Conservation (phyloP, 1,140 invertebrate species). For the Neodiprion fabricii region DNA sequence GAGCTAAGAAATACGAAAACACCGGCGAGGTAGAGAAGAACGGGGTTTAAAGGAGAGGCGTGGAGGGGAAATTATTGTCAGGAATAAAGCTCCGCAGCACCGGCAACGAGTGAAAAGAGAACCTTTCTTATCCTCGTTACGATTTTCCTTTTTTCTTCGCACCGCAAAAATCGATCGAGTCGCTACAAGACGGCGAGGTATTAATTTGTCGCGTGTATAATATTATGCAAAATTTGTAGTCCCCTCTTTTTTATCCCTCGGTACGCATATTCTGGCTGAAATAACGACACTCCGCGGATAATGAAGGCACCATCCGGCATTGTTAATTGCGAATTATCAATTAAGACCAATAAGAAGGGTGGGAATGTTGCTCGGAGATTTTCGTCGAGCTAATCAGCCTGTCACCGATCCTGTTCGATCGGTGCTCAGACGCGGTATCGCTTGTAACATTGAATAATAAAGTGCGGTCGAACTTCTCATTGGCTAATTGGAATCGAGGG, state of each 20-base stretch:
- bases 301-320: neutral
- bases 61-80: too few relatives aligned
- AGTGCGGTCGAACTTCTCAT: neutral
- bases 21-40: constrained; percentile 9
- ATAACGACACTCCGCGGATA: too few relatives aligned
- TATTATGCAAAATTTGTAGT: too few relatives aligned
- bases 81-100: too few relatives aligned
- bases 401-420: neutral
- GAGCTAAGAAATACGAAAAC: neutral
- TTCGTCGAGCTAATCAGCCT: neutral
- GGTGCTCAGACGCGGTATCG: neutral
- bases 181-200: too few relatives aligned
- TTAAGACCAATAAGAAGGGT: neutral
- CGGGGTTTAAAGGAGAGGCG: neutral
- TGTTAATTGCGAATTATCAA: constrained; percentile 3
- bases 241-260: too few relatives aligned
- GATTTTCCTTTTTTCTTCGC: too few relatives aligned
- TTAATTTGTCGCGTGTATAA: neutral
- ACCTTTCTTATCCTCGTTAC: too few relatives aligned
- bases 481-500: too few relatives aligned
- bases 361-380: neutral
- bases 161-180: too few relatives aligned
- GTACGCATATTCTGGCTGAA: too few relatives aligned
- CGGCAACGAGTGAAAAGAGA: too few relatives aligned
- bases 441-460: neutral